These are phyloP conservation scores for Coregonus suidteri DNA, from an alignment of 2,797 vertebrate genomes.

Conservation along the genomic window DNA sequence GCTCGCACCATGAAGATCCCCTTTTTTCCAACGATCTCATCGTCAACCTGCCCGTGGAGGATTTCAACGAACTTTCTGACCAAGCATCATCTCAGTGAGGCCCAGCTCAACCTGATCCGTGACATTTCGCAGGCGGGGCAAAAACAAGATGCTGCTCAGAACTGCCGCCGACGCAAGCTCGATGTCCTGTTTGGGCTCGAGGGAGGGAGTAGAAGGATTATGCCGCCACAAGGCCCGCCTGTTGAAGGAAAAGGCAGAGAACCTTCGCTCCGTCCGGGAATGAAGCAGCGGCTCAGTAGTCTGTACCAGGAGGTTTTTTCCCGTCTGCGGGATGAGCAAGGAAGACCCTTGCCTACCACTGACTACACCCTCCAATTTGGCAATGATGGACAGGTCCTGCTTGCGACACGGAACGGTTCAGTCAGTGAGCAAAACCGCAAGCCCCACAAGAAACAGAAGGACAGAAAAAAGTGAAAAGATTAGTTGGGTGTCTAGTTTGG, in stretches of 20 bases:
- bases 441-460: constrained; percentile 82
- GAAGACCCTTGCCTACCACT: constrained; percentile 79
- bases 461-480: constrained; percentile 83
- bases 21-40: constrained; percentile 93
- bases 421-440: constrained; percentile 64
- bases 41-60: constrained; percentile 92
- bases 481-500: background rate
- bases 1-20: constrained; percentile 87
- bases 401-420: constrained; percentile 72
- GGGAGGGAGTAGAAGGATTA: constrained; percentile 80
- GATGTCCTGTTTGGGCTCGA: constrained; percentile 85
- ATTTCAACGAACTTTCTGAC: constrained; percentile 91
- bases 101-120: constrained; percentile 87
- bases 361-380: constrained; percentile 81
- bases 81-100: constrained; percentile 82
- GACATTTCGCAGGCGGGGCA: constrained; percentile 94
- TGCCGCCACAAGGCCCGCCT: constrained; percentile 80
- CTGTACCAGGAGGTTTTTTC: constrained; percentile 90
- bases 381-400: constrained; percentile 72
- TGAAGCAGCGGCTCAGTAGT: constrained; percentile 83
- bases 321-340: constrained; percentile 83
- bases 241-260: constrained; percentile 86
- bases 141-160: constrained; percentile 98
- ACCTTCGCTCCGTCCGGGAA: constrained; percentile 84
- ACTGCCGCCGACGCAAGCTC: constrained; percentile 91